Evolutionary conservation across 2,888 invertebrate species (phyloP), one percentile per base, ranked within the genome.

Genomic region (Ecliptopera silaceata): DNA sequence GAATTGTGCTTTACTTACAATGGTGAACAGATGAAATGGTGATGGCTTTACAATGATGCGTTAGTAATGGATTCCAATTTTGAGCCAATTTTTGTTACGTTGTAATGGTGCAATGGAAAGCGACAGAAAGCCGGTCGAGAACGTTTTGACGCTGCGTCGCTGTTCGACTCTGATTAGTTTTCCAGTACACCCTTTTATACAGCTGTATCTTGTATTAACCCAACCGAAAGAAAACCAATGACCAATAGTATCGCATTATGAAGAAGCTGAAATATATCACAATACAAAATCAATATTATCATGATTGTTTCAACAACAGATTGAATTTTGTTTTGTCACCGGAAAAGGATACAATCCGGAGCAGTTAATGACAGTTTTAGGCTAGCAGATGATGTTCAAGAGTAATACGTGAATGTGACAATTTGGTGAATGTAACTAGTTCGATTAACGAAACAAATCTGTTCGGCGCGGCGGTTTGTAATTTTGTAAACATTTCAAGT

Each of bases 191-290:
- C 87, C 80, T 83, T 80, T 82, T 83, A 76, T 80, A 88, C 87
- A 90, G 89, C 88, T 91, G 91, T 91, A 91, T 91, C 91, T 91
- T 91, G 91, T 90, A 91, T 91, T 90, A 90, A 90, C 90, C 90
- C 89, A 91, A 91, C 89, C 89, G 84, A 90, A 90, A 90, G 89
- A 89, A 87, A 88, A 90, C 88, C 89, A 91, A 89, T 85, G 86
- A 89, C 86, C 87, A 80, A 87, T 84, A 86, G 77, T 83, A 86
- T 86, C 88, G 84, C 86, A 84, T 85, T 89, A 90, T 77, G 90
- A 82, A 77, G 89, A 88, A 88, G 91, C 91, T 91, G 91, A 91
- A 91, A 91, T 89, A 86, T 88, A 88, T 79, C 86, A 89, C 80
- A 88, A 87, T 81, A 86, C 80, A 86, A 87, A 79, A 87, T 68